Evolutionary conservation across 2,888 invertebrate species (phyloP).

Genomic region (Deroplatys truncata): DNA sequence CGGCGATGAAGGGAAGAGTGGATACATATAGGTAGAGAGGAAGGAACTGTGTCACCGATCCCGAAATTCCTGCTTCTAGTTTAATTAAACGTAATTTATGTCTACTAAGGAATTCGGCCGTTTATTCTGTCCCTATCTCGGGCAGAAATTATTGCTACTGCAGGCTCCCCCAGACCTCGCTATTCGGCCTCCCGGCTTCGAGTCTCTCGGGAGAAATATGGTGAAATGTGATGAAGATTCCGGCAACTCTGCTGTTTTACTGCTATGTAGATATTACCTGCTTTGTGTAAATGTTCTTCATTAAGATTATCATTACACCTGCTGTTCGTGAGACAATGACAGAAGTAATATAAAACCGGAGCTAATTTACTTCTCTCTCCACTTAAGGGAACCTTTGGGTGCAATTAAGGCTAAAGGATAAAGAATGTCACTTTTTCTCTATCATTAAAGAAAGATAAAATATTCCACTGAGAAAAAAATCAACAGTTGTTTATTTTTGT

Average conservation of each 20-base stretch:
- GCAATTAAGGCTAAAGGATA: too few species aligned
- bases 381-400: too few species aligned
- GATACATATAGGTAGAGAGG: neutral
- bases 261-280: neutral
- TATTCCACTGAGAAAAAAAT: too few species aligned
- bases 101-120: neutral
- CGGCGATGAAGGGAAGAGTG: neutral
- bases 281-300: neutral
- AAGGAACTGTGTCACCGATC: neutral
- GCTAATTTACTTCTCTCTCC: neutral
- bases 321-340: too few species aligned
- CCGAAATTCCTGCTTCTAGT: neutral
- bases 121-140: neutral
- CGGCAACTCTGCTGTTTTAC: neutral
- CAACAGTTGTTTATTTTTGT: too few species aligned
- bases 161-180: too few species aligned
- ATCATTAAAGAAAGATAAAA: too few species aligned
- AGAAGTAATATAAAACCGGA: neutral
- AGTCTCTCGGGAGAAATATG: neutral
- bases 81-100: slow-evolving; percentile 11
- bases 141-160: neutral
- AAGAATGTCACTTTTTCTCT: too few species aligned
- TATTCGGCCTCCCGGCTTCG: neutral
- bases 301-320: neutral
- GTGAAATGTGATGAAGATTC: neutral